Evolutionary conservation across 2,888 invertebrate species (phyloP).

Genomic region (Pelosia muscerda): DNA sequence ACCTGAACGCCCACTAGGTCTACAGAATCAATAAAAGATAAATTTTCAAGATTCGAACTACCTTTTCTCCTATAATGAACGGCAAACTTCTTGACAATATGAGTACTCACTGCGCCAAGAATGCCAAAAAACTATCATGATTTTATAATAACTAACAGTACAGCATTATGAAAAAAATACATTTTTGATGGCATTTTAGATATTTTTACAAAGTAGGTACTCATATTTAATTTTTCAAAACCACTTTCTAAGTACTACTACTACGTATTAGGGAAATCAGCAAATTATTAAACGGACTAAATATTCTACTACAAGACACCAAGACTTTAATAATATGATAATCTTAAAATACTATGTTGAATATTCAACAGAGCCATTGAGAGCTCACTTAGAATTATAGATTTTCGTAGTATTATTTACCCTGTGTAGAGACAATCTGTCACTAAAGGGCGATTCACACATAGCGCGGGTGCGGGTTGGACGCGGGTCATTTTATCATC

Average conservation of each 20-base stretch:
- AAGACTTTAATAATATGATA: slow-evolving; percentile 17
- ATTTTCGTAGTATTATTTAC: slow-evolving; percentile 9
- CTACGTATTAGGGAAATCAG: slow-evolving; percentile 11
- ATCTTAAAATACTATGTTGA: slow-evolving; percentile 18
- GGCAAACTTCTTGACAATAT: too few relatives aligned
- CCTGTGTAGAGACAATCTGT: neutral
- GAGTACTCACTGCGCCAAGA: too few relatives aligned
- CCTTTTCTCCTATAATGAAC: too few relatives aligned
- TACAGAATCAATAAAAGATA: too few relatives aligned
- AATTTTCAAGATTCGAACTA: too few relatives aligned
- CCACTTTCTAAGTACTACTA: too few relatives aligned
- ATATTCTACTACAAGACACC: slow-evolving; percentile 10
- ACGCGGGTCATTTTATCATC: too few relatives aligned
- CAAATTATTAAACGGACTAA: slow-evolving; percentile 10
- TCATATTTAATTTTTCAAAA: neutral
- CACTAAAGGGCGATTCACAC: too few relatives aligned
- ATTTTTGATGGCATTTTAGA: neutral
- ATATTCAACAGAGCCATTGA: slow-evolving; percentile 12
- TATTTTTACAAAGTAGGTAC: neutral
- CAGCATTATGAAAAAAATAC: neutral
- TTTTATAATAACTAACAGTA: neutral
- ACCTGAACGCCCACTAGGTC: too few relatives aligned
- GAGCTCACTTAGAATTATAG: slow-evolving; percentile 4
- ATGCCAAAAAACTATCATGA: neutral
- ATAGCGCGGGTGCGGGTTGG: too few relatives aligned